Conservation (phyloP, 2,113 vertebrate genomes). For the Spheniscus mendiculus region DNA sequence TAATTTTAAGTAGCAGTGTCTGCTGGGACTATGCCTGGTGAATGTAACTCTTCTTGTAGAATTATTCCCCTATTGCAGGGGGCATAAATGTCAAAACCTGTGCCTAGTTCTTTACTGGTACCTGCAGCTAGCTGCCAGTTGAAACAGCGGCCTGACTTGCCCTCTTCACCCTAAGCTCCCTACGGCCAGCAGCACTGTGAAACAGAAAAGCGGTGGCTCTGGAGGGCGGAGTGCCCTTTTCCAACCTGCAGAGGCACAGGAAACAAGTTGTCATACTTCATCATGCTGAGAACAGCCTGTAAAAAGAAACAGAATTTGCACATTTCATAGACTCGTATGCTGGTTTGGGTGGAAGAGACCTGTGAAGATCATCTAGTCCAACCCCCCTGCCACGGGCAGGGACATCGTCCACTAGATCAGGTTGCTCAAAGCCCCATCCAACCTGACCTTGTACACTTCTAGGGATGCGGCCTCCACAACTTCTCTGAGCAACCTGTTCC, state of each 20-base stretch:
- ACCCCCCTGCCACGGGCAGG: background rate
- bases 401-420: background rate
- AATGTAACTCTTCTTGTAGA: background rate
- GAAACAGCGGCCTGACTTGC: background rate
- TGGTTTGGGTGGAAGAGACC: background rate
- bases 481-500: background rate
- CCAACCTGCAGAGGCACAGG: background rate
- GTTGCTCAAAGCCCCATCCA: background rate
- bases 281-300: background rate
- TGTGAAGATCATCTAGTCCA: background rate
- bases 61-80: background rate
- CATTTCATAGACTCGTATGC: background rate
- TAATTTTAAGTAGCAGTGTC: background rate
- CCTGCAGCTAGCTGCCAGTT: background rate
- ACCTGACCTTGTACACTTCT: rapidly evolving
- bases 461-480: background rate
- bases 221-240: background rate
- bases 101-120: too few species aligned
- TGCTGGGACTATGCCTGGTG: background rate
- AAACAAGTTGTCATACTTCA: background rate
- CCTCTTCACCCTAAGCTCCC: background rate
- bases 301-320: background rate
- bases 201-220: background rate
- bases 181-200: background rate
- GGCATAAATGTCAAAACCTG: background rate